Evolutionary conservation across 2,113 vertebrate genomes (phyloP).

Genomic region (Andinoacara biseriatus): DNA sequence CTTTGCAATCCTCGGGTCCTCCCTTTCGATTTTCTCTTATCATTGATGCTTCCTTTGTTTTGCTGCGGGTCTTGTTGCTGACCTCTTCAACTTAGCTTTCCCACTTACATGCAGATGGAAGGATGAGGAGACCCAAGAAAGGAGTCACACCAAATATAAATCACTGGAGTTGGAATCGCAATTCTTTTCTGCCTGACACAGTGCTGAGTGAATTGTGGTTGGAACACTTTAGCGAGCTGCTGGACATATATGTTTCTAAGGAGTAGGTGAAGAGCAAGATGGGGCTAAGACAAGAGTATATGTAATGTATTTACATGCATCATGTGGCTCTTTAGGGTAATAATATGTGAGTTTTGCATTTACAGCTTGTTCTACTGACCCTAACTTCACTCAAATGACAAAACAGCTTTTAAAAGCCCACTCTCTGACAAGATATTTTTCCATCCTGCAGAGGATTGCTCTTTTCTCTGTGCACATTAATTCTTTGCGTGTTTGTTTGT

Average conservation of each 20-base stretch:
- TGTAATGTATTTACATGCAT: neutral
- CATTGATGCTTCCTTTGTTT: neutral
- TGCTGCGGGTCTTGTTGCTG: neutral
- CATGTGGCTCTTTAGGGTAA: neutral
- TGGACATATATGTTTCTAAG: neutral
- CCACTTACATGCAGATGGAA: neutral
- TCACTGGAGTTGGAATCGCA: neutral
- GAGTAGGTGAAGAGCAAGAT: neutral
- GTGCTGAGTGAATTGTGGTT: neutral
- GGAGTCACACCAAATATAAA: neutral
- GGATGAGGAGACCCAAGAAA: neutral
- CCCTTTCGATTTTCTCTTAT: neutral
- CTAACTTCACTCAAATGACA: neutral
- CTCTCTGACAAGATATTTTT: neutral
- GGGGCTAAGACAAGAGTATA: neutral
- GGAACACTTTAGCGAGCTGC: neutral
- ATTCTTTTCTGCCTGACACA: neutral
- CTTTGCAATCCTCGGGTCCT: neutral
- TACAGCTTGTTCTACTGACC: neutral
- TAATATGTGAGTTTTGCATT: neutral
- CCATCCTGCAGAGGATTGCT: neutral
- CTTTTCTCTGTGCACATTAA: neutral
- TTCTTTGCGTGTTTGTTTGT: neutral
- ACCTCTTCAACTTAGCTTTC: neutral
- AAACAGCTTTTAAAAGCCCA: neutral